Base-by-base conservation (phyloP, 2,888 invertebrate genomes). In the Luperina testacea region DNA sequence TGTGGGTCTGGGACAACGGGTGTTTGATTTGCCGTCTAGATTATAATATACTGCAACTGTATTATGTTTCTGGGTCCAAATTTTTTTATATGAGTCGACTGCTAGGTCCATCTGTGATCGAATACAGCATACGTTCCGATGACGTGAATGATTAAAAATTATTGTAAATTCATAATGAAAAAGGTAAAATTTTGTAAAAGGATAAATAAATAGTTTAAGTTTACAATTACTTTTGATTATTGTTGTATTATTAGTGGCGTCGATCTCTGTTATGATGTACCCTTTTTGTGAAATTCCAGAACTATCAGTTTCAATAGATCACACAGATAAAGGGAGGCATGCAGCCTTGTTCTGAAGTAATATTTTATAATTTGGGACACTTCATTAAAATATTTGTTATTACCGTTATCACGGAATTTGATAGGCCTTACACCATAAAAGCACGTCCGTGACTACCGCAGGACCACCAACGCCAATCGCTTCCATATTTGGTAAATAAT, bases 181-280 rank as follows among this genome's bases (percentile, higher is more conserved):
- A 93, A 93, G 93, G 93, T 94, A 95, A 88, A 88, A 94, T 95
- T 96, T 96, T 96, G 96, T 96, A 96, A 95, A 95, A 96, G 95
- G 93, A 95, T 94, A 93, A 96, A 96, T 96, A 96, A 96, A 96
- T 95, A 96, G 95, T 96, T 95, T 96, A 96, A 96, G 96, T 95
- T 95, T 94, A 96, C 93, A 94, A 94, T 92, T 93, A 94, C 90
- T 93, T 91, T 95, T 94, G 92, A 93, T 93, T 94, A 91, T 94
- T 95, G 93, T 94, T 94, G 94, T 94, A 92, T 94, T 94, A 93
- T 94, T 93, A 91, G 91, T 85, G 88, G 80, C 83, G 81, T 87
- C 83, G 88, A 86, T 80, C 78, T 88, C 83, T 85, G 70, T 88
- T 76, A 65, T 69, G 51, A 68, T 77, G 64, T 77, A 83, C 84